A percentile compares a stretch with the other conserved stretches of the same genome.
Conservation (phyloP, 1,140 invertebrate species). For the Elymnias hypermnestra region DNA sequence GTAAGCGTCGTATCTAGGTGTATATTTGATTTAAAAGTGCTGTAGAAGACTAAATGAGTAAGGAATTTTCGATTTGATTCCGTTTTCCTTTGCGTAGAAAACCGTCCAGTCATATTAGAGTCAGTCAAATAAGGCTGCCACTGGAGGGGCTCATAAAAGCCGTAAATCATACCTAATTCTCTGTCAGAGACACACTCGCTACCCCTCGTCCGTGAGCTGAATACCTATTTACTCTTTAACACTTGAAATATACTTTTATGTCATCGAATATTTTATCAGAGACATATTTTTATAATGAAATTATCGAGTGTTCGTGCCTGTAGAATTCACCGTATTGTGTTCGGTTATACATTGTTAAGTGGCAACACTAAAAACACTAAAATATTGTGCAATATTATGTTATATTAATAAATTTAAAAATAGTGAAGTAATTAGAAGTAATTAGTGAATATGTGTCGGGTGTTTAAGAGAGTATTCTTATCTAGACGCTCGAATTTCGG, state of each 20-base stretch:
- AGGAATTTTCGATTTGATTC: too few relatives aligned
- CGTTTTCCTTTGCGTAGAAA: conserved; percentile 1
- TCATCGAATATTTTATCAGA: conserved; percentile 16
- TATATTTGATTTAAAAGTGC: background rate
- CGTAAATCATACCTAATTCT: conserved; percentile 59
- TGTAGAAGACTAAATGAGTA: too few relatives aligned
- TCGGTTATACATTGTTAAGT: too few relatives aligned
- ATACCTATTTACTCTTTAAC: conserved; percentile 32
- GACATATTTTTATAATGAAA: background rate
- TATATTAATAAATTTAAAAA: too few relatives aligned
- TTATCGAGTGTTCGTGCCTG: background rate
- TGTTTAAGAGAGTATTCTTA: too few relatives aligned
- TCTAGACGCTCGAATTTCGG: too few relatives aligned
- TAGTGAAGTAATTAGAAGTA: too few relatives aligned
- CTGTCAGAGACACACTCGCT: conserved; percentile 34
- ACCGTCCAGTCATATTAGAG: conserved; percentile 24
- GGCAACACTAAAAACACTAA: too few relatives aligned
- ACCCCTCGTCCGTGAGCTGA: conserved; percentile 46
- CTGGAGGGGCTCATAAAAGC: conserved; percentile 37
- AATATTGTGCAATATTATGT: too few relatives aligned
- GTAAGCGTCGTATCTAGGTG: too few relatives aligned
- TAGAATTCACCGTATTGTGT: too few relatives aligned
- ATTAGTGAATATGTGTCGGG: too few relatives aligned
- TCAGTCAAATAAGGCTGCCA: conserved; percentile 30
- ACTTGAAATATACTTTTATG: conserved; percentile 15